Evolutionary conservation across 2,888 invertebrate species (phyloP).

Genomic region (Ichneumoninae sp.): DNA sequence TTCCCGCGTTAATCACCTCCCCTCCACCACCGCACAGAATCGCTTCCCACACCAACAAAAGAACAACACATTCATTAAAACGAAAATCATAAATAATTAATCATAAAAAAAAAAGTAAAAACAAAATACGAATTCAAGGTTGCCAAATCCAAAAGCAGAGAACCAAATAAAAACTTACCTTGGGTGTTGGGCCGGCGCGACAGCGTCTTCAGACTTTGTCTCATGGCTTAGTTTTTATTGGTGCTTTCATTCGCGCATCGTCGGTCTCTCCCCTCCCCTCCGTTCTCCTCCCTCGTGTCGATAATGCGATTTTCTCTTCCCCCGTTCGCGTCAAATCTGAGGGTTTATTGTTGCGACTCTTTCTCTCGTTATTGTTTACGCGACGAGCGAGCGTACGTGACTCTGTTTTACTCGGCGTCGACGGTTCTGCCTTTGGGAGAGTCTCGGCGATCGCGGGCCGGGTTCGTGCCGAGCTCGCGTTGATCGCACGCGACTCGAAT

Average conservation of each 20-base stretch:
- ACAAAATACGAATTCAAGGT: background rate
- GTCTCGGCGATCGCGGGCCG: conserved; percentile 20
- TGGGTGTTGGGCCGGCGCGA: conserved; percentile 82
- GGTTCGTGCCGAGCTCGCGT: conserved; percentile 29
- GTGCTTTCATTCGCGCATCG: background rate
- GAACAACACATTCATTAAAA: background rate
- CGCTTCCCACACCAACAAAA: background rate
- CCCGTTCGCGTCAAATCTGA: background rate
- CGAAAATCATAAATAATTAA: background rate
- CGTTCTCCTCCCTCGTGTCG: background rate
- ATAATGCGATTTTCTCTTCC: conserved; percentile 9
- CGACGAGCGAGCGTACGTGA: background rate
- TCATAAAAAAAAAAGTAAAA: background rate
- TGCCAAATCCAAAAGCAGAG: background rate
- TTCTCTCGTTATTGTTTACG: background rate
- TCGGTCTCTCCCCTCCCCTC: background rate
- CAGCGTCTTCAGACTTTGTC: conserved; percentile 79
- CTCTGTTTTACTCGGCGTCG: background rate
- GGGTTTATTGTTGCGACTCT: background rate
- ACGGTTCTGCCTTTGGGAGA: too few species aligned
- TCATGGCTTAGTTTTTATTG: conserved; percentile 75
- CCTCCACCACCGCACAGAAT: background rate
- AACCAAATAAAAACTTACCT: conserved; percentile 74
- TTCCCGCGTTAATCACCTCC: too few species aligned
- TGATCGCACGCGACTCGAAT: conserved; percentile 46